Conservation (phyloP, 1,140 invertebrate species). For the Philopotamus ludificatus region DNA sequence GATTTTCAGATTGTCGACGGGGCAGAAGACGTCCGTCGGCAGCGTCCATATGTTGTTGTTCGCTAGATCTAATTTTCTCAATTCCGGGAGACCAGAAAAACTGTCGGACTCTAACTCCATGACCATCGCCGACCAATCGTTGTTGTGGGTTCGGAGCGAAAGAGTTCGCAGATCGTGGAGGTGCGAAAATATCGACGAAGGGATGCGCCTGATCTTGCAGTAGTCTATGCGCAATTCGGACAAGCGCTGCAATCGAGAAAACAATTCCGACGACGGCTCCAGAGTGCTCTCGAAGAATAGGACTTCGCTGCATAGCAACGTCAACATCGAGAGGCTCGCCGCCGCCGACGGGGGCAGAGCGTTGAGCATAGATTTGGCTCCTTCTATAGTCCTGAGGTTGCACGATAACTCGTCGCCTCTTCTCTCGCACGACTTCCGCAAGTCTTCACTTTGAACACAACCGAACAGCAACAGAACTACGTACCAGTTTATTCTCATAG, state of each 20-base stretch:
- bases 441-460: not conserved
- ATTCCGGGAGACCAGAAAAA: constrained; percentile 65
- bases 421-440: not conserved
- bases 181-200: constrained; percentile 65
- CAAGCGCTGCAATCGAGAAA: constrained; percentile 61
- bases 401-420: constrained; percentile 54
- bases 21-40: constrained; percentile 72
- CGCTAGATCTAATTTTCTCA: constrained; percentile 70
- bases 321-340: constrained; percentile 64
- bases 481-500: not conserved
- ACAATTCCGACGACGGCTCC: constrained; percentile 56
- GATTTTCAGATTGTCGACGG: constrained; percentile 64
- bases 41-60: constrained; percentile 80
- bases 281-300: constrained; percentile 76
- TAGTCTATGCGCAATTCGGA: constrained; percentile 71
- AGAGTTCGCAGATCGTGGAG: constrained; percentile 67
- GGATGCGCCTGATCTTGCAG: constrained; percentile 76
- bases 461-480: not conserved
- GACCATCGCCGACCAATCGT: constrained; percentile 76
- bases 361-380: constrained; percentile 59
- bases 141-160: constrained; percentile 72
- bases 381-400: constrained; percentile 61
- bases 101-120: constrained; percentile 72
- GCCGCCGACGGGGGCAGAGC: constrained; percentile 59
- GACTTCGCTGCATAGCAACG: constrained; percentile 76